phyloP scores from a whole-genome alignment of 2,113 vertebrate genomes.

The Cyphomyrus discorhynchus region DNA sequence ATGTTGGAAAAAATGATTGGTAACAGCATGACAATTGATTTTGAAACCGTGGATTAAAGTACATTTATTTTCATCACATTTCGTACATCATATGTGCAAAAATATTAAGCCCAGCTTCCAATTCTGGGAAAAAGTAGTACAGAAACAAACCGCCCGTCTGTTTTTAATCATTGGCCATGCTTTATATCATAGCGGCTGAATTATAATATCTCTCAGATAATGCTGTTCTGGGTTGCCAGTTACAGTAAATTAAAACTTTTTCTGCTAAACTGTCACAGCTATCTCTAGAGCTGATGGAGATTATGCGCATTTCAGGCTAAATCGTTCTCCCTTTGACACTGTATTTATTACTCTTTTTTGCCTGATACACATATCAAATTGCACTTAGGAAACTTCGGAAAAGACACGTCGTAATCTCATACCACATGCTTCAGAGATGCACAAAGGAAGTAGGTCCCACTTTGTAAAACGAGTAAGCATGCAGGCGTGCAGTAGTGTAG shows the following conservation, averaged over 20 bases:
- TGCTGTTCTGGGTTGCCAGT: background rate
- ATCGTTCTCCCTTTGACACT: background rate
- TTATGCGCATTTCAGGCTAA: background rate
- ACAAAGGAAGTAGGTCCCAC: background rate
- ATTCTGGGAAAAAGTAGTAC: background rate
- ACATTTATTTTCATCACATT: background rate
- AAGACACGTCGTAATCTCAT: background rate
- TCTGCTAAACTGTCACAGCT: background rate
- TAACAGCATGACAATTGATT: background rate
- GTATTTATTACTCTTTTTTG: background rate
- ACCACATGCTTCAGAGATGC: background rate
- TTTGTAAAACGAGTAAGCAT: background rate
- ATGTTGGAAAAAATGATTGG: background rate
- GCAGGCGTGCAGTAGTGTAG: background rate
- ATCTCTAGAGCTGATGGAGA: background rate
- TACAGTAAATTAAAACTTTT: conserved; percentile 8
- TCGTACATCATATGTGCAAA: background rate
- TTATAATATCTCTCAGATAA: background rate
- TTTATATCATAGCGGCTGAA: background rate
- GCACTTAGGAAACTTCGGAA: background rate
- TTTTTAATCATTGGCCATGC: background rate
- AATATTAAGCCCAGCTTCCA: background rate
- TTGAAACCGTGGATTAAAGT: background rate
- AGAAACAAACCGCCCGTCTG: background rate
- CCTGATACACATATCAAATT: background rate